phyloP scores from a whole-genome alignment of 2,113 vertebrate species.

The Phocoena phocoena region DNA sequence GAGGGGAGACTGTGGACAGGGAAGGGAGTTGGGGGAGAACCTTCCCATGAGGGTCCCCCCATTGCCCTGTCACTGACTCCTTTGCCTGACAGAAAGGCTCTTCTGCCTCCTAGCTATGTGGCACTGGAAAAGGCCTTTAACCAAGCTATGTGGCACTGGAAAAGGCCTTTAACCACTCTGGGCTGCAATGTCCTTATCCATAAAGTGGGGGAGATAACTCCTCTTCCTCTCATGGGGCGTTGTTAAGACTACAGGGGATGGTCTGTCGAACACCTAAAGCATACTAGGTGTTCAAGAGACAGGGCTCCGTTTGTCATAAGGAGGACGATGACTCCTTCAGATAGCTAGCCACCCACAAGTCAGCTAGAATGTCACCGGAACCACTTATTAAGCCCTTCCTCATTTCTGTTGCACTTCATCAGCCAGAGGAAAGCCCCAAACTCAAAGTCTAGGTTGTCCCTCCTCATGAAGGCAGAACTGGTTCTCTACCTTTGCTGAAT shows the following conservation, averaged over 20 bases:
- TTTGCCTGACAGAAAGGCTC: conserved; percentile 29
- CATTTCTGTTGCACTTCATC: conserved; percentile 62
- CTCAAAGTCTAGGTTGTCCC: background rate
- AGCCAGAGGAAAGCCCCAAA: conserved; percentile 54
- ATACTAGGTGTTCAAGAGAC: conserved; percentile 25
- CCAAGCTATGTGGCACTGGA: background rate
- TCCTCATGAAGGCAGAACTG: background rate
- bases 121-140: conserved; percentile 24
- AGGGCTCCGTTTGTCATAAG: background rate
- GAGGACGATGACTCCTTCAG: background rate
- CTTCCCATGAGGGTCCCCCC: background rate
- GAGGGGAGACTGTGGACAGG: background rate
- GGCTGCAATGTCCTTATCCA: background rate
- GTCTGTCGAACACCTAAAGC: background rate
- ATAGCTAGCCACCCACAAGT: background rate
- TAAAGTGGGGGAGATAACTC: background rate
- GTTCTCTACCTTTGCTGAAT: conserved; percentile 15
- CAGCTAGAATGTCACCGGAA: conserved; percentile 30
- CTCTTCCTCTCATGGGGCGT: background rate
- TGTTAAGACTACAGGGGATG: background rate
- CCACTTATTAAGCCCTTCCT: conserved; percentile 47
- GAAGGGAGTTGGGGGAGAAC: background rate
- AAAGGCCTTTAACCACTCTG: conserved; percentile 7
- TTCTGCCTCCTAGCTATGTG: conserved; percentile 8
- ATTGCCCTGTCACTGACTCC: background rate